phyloP scores from a whole-genome alignment of 2,113 vertebrate genomes.

The Oriolus oriolus region DNA sequence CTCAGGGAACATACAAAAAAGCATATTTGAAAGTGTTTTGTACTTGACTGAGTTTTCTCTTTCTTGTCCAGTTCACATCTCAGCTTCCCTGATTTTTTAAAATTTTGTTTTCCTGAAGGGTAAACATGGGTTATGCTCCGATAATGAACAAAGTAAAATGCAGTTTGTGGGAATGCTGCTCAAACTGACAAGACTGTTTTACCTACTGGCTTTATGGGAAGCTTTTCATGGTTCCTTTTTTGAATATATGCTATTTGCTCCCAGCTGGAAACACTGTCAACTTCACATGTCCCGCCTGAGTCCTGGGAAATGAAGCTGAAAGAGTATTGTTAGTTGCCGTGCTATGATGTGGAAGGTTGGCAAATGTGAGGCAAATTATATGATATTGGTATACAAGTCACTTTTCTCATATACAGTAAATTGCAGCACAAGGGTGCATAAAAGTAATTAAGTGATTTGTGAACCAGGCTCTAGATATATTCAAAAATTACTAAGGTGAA shows the following conservation, averaged over 20 bases:
- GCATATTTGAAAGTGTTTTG: not conserved
- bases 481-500: slow-evolving; percentile 56
- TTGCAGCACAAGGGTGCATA: not conserved
- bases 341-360: not conserved
- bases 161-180: not conserved
- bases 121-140: not conserved
- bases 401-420: slow-evolving; percentile 39
- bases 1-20: not conserved
- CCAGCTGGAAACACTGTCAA: slow-evolving; percentile 25
- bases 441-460: slow-evolving; percentile 55
- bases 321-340: not conserved
- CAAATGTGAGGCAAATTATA: slow-evolving; percentile 8
- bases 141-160: not conserved
- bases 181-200: not conserved
- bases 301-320: slow-evolving; percentile 36
- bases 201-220: not conserved
- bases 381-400: slow-evolving; percentile 24
- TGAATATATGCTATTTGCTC: not conserved
- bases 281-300: slow-evolving; percentile 12
- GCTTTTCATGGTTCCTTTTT: not conserved
- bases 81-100: not conserved
- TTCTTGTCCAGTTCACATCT: not conserved
- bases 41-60: not conserved
- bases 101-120: not conserved
- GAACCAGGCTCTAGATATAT: slow-evolving; percentile 25